phyloP scores from a whole-genome alignment of 1,140 invertebrate species.

The Eupristina koningsbergeri region DNA sequence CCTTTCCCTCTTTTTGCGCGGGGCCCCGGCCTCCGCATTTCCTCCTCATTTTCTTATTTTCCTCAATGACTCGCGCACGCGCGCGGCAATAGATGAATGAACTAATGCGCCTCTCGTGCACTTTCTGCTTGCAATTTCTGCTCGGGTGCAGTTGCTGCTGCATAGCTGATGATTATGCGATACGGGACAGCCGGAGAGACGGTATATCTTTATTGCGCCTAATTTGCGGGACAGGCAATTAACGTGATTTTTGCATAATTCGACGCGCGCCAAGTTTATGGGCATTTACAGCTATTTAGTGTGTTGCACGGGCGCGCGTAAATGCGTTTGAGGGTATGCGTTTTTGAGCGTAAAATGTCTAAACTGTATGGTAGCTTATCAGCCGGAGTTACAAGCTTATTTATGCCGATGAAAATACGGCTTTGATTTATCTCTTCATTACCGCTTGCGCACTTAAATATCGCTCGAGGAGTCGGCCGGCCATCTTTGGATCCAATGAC shows the following conservation, averaged over 20 bases:
- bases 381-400: not conserved
- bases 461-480: too few relatives aligned
- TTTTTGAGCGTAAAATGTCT: not conserved
- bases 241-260: slow-evolving; percentile 36
- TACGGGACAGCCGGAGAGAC: not conserved
- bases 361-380: not conserved
- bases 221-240: slow-evolving; percentile 40
- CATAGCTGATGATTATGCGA: not conserved
- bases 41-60: not conserved
- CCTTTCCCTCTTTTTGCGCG: not conserved
- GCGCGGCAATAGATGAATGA: slow-evolving; percentile 1
- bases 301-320: not conserved
- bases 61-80: not conserved
- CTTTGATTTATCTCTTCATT: slow-evolving; percentile 31
- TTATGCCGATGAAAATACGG: not conserved
- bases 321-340: not conserved
- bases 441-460: not conserved
- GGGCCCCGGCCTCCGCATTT: not conserved
- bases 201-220: slow-evolving; percentile 33
- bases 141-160: too few relatives aligned
- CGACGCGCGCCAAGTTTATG: slow-evolving; percentile 4
- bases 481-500: too few relatives aligned
- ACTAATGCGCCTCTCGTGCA: not conserved
- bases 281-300: not conserved
- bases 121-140: not conserved